phyloP scores from a whole-genome alignment of 2,888 invertebrate species.

The Ectobius pallidus region DNA sequence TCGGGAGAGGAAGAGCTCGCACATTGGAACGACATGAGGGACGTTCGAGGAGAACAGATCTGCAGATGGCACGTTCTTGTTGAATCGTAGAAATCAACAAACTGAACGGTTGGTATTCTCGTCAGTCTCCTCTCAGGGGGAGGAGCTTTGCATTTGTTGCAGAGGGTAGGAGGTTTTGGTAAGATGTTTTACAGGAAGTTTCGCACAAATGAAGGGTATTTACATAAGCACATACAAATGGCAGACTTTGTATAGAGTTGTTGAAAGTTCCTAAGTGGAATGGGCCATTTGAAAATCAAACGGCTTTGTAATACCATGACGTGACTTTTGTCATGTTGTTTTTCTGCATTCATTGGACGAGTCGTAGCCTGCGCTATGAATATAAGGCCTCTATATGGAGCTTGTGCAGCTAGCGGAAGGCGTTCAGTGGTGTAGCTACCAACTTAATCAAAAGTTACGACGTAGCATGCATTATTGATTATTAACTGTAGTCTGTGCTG shows the following conservation, averaged over 20 bases:
- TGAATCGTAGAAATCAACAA: conserved; percentile 54
- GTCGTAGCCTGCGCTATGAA: too few relatives aligned
- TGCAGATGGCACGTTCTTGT: conserved; percentile 93
- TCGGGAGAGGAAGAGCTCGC: conserved; percentile 90
- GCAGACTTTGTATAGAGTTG: background rate
- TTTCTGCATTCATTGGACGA: conserved; percentile 1
- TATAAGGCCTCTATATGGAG: too few relatives aligned
- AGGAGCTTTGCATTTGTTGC: background rate
- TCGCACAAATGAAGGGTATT: too few relatives aligned
- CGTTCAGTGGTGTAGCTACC: too few relatives aligned
- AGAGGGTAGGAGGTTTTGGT: background rate
- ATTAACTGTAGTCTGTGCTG: too few relatives aligned
- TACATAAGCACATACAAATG: too few relatives aligned
- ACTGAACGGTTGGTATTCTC: too few relatives aligned
- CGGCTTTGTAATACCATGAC: background rate
- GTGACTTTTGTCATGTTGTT: background rate
- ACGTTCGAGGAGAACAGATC: conserved; percentile 83
- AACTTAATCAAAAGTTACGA: too few relatives aligned
- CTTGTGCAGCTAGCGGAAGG: too few relatives aligned
- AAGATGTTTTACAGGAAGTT: background rate
- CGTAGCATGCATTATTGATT: too few relatives aligned
- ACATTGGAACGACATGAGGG: conserved; percentile 94
- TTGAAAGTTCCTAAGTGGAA: conserved; percentile 24
- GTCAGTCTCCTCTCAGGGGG: too few relatives aligned
- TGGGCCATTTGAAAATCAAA: background rate